These are phyloP conservation scores for Onychomys arenicola DNA, from an alignment of 2,797 vertebrate species.

Conservation along the genomic window DNA sequence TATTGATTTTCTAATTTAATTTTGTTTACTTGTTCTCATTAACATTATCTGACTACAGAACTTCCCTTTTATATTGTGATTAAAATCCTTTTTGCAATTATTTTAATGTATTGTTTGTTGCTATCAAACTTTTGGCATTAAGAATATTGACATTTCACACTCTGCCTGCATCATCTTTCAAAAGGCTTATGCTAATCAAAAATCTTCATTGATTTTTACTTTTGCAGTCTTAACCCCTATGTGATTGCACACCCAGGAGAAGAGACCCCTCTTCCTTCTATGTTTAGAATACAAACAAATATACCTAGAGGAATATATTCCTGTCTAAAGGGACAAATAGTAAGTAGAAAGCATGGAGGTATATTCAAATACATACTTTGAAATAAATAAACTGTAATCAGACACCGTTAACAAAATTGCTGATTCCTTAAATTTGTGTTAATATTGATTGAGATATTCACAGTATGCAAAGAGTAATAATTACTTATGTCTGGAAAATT, in stretches of 20 bases:
- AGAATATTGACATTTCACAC: slow-evolving; percentile 60
- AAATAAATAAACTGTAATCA: slow-evolving; percentile 4
- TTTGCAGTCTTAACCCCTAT: slow-evolving; percentile 36
- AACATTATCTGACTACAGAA: slow-evolving; percentile 53
- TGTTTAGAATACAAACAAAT: slow-evolving; percentile 16
- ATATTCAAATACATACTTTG: slow-evolving; percentile 16
- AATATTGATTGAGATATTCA: not conserved
- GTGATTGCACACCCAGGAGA: slow-evolving; percentile 2
- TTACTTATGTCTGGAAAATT: slow-evolving; percentile 14
- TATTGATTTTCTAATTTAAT: slow-evolving; percentile 48
- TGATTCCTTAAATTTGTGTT: slow-evolving; percentile 26
- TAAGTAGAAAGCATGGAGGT: not conserved
- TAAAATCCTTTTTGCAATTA: slow-evolving; percentile 56
- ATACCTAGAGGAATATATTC: slow-evolving; percentile 25
- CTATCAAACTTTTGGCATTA: slow-evolving; percentile 56
- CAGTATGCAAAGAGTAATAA: not conserved
- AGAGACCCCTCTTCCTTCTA: not conserved
- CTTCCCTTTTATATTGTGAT: slow-evolving; percentile 16
- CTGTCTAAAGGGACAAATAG: not conserved
- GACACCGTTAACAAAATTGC: slow-evolving; percentile 49
- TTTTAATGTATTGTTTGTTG: slow-evolving; percentile 35
- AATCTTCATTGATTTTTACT: slow-evolving; percentile 56
- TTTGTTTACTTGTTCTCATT: slow-evolving; percentile 56
- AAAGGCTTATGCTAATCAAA: slow-evolving; percentile 45
- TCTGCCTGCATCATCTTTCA: slow-evolving; percentile 44